A percentile compares a stretch with the other conserved stretches of the same genome.
Conservation (phyloP, 2,113 vertebrate genomes). For the Romanogobio albipinnatus region DNA sequence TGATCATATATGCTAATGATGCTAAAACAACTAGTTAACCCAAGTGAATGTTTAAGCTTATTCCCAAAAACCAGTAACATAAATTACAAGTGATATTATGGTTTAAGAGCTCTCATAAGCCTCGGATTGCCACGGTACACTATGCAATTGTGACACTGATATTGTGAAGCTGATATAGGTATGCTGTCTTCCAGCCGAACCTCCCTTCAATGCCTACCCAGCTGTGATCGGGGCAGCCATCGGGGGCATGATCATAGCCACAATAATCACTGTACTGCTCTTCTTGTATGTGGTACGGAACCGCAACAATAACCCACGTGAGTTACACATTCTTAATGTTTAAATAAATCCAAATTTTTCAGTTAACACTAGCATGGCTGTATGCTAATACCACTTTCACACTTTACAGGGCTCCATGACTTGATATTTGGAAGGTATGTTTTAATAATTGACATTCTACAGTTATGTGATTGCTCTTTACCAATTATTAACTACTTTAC, state of each 20-base stretch:
- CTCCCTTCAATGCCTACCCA: slow-evolving; percentile 77
- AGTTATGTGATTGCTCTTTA: neutral
- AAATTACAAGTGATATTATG: neutral
- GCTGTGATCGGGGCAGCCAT: slow-evolving; percentile 83
- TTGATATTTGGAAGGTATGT: slow-evolving; percentile 84
- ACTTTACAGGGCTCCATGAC: slow-evolving; percentile 79
- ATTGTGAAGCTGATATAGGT: slow-evolving; percentile 56
- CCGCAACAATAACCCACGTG: slow-evolving; percentile 82
- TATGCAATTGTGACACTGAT: neutral
- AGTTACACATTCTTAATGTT: slow-evolving; percentile 64
- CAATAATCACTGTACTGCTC: slow-evolving; percentile 72
- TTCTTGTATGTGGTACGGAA: slow-evolving; percentile 81
- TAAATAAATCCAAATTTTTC: neutral
- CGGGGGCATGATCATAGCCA: slow-evolving; percentile 81
- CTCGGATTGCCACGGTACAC: neutral
- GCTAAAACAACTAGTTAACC: neutral
- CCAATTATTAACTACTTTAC: neutral
- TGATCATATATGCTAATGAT: slow-evolving; percentile 8
- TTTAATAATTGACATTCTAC: slow-evolving; percentile 31
- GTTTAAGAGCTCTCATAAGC: neutral
- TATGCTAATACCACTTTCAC: slow-evolving; percentile 12
- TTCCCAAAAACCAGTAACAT: neutral
- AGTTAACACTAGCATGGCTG: neutral
- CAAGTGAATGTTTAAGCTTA: neutral
- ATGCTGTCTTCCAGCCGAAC: slow-evolving; percentile 79